Evolutionary conservation across 2,113 vertebrate species (phyloP).

Genomic region (Phrynosoma platyrhinos): DNA sequence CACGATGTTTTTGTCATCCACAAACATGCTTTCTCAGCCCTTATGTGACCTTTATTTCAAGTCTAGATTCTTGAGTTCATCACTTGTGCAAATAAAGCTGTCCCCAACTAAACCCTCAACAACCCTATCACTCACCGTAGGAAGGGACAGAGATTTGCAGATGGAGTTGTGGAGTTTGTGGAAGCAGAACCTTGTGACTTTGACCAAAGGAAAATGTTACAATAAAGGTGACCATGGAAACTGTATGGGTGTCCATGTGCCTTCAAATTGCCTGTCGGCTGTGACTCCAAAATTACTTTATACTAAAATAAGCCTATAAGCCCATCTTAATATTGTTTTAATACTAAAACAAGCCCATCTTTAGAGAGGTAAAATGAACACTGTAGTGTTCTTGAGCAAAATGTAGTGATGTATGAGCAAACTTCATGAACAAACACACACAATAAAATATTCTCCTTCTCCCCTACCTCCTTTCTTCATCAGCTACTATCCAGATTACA

Average conservation of each 20-base stretch:
- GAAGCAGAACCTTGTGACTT: neutral
- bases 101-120: neutral
- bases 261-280: too few relatives aligned
- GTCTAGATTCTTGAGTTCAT: slow-evolving; percentile 24
- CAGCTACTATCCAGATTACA: neutral
- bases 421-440: neutral
- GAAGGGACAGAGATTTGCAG: neutral
- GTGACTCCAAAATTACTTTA: neutral
- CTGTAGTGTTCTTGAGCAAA: neutral
- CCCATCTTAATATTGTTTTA: too few relatives aligned
- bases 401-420: neutral
- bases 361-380: neutral
- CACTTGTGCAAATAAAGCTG: slow-evolving; percentile 6
- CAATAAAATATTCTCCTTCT: neutral
- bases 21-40: slow-evolving; percentile 50
- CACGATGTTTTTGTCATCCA: slow-evolving; percentile 49
- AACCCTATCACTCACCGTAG: neutral
- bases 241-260: neutral
- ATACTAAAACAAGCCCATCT: neutral
- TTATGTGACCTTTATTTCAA: slow-evolving; percentile 26
- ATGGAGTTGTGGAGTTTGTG: neutral
- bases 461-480: neutral
- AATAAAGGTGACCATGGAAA: neutral
- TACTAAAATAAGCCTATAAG: neutral
- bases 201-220: neutral